These are phyloP conservation scores for Scaeva pyrastri DNA, from an alignment of 2,888 invertebrate genomes.

Conservation along the genomic window DNA sequence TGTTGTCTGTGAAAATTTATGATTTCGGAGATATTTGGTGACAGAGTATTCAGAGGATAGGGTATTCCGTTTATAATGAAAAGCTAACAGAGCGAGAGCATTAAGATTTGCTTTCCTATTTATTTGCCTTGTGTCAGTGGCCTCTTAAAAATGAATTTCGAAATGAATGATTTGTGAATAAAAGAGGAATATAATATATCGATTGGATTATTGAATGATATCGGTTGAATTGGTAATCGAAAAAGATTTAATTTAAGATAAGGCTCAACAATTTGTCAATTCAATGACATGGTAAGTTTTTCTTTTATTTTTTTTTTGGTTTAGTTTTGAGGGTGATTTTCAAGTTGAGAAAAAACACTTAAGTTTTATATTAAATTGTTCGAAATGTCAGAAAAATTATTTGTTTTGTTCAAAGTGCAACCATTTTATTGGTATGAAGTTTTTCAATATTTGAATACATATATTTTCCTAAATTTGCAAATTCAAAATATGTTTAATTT, in stretches of 20 bases:
- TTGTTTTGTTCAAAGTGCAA: no score
- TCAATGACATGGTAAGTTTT: neutral
- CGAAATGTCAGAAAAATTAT: no score
- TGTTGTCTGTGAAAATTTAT: slow-evolving; percentile 64
- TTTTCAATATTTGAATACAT: no score
- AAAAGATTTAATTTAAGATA: neutral
- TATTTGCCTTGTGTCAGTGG: neutral
- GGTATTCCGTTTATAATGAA: slow-evolving; percentile 50
- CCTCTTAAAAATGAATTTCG: slow-evolving; percentile 38
- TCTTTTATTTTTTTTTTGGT: neutral
- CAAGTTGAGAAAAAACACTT: no score
- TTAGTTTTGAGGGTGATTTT: neutral
- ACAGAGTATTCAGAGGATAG: slow-evolving; percentile 59
- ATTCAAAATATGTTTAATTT: no score
- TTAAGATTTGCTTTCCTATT: slow-evolving; percentile 60
- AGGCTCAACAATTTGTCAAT: slow-evolving; percentile 25
- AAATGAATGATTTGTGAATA: slow-evolving; percentile 48
- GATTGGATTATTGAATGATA: slow-evolving; percentile 41
- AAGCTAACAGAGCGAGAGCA: slow-evolving; percentile 68
- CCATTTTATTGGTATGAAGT: no score
- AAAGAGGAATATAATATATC: slow-evolving; percentile 43
- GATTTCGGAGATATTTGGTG: slow-evolving; percentile 65
- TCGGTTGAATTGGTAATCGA: slow-evolving; percentile 38
- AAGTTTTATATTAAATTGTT: no score
- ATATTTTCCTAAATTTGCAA: no score